Evolutionary conservation across 2,888 invertebrate genomes (phyloP).

Genomic region (Nomada hirtipes): DNA sequence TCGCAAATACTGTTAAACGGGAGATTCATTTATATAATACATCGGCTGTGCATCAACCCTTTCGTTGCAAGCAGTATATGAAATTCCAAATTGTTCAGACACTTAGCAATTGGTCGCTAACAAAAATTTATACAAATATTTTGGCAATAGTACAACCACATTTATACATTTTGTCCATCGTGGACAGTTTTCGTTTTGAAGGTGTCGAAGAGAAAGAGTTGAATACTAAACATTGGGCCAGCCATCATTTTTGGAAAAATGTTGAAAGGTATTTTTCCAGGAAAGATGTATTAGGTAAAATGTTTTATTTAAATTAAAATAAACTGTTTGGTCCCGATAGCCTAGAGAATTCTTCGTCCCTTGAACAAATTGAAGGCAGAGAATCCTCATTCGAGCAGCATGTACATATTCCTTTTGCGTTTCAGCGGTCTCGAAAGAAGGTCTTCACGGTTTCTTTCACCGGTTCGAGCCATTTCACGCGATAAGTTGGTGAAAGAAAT

Average conservation of each 20-base stretch:
- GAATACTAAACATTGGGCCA: no score
- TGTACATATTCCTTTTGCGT: constrained; percentile 34
- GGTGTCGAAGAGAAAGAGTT: no score
- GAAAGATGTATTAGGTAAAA: background rate
- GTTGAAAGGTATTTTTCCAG: background rate
- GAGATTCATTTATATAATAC: no score
- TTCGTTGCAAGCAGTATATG: no score
- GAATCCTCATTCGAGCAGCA: constrained; percentile 6
- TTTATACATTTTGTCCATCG: no score
- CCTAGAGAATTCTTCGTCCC: background rate
- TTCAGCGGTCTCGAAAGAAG: constrained; percentile 55
- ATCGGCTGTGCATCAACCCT: no score
- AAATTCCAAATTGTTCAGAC: no score
- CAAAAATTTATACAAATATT: no score
- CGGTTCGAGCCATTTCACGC: constrained; percentile 66
- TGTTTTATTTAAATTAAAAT: background rate
- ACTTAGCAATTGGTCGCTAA: no score
- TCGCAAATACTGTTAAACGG: no score
- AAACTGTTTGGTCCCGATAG: background rate
- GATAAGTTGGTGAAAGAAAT: constrained; percentile 76
- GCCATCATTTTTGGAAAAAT: constrained; percentile 8
- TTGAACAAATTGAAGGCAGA: background rate
- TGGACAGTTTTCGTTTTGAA: no score
- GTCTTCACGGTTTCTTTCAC: constrained; percentile 77
- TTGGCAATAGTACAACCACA: no score